A percentile compares a stretch with the other conserved stretches of the same genome.
Evolutionary conservation across 2,888 invertebrate genomes (phyloP).

Genomic region (Caradrina kadenii): DNA sequence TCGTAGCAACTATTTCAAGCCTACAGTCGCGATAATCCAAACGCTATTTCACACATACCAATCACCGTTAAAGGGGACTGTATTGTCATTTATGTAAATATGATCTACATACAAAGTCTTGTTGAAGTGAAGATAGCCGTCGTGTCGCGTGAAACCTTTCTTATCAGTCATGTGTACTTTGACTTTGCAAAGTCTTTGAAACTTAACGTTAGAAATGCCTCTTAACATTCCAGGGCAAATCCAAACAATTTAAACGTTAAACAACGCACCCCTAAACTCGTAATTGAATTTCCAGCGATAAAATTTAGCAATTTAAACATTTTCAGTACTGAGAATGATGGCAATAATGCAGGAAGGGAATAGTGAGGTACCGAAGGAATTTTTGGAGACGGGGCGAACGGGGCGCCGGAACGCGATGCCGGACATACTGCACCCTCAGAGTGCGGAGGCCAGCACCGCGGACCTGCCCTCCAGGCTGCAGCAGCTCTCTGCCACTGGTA

Average conservation of each 20-base stretch:
- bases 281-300: constrained; percentile 26
- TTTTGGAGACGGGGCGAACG: constrained; percentile 95
- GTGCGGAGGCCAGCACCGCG: constrained; percentile 93
- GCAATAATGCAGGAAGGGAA: constrained; percentile 91
- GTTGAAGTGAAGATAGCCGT: constrained; percentile 20
- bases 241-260: constrained; percentile 10
- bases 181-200: constrained; percentile 49
- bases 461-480: constrained; percentile 94
- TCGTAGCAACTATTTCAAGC: constrained; percentile 2
- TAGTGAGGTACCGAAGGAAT: constrained; percentile 93
- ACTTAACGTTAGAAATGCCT: constrained; percentile 22
- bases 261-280: constrained; percentile 7
- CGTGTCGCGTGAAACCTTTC: constrained; percentile 29
- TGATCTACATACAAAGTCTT: constrained; percentile 24
- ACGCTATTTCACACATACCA: constrained; percentile 14
- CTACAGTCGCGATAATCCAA: constrained; percentile 3
- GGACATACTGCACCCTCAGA: constrained; percentile 94
- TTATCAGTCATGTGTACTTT: constrained; percentile 44
- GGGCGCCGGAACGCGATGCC: constrained; percentile 97
- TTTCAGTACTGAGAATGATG: constrained; percentile 91
- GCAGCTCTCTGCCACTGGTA: constrained; percentile 92
- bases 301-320: constrained; percentile 43
- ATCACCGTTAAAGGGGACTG: constrained; percentile 11
- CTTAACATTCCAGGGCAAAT: constrained; percentile 28
- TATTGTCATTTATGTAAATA: constrained; percentile 38